Evolutionary conservation across 2,888 invertebrate genomes (phyloP).

Genomic region (Ptychoptera contaminata): DNA sequence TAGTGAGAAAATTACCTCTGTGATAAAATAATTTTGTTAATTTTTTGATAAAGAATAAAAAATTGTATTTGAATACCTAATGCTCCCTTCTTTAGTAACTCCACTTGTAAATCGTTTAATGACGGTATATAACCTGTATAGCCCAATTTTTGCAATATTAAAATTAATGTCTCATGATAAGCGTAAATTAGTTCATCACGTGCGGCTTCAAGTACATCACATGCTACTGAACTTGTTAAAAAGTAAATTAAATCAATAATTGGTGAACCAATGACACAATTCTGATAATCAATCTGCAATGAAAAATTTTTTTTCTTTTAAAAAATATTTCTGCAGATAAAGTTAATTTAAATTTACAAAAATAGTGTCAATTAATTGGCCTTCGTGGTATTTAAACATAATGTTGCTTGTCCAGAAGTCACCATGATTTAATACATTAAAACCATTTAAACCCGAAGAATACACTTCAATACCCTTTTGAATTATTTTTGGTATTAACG

Average conservation of each 20-base stretch:
- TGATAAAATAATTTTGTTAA: not conserved
- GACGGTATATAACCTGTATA: constrained; percentile 7
- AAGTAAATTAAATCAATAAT: constrained; percentile 10
- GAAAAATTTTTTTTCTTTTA: no score
- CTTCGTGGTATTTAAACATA: constrained; percentile 7
- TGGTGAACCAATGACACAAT: constrained; percentile 9
- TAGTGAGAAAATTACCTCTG: constrained; percentile 7
- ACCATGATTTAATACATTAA: constrained; percentile 9
- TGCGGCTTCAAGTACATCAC: constrained; percentile 2
- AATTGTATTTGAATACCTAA: not conserved
- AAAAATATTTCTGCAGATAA: not conserved
- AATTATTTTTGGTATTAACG: constrained; percentile 4
- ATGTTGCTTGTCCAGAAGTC: constrained; percentile 10
- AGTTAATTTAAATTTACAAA: constrained; percentile 3
- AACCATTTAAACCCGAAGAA: constrained; percentile 7
- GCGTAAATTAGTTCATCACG: constrained; percentile 9
- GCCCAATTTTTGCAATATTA: constrained; percentile 5
- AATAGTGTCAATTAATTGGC: constrained; percentile 6
- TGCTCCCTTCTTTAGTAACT: constrained; percentile 7
- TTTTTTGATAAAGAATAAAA: not conserved
- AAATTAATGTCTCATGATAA: constrained; percentile 7
- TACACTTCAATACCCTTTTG: constrained; percentile 8
- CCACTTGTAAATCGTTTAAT: constrained; percentile 9
- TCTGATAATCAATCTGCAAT: constrained; percentile 8
- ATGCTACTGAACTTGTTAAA: constrained; percentile 8